Conservation (phyloP, 1,140 invertebrate species). For the Oppia nitens region DNA sequence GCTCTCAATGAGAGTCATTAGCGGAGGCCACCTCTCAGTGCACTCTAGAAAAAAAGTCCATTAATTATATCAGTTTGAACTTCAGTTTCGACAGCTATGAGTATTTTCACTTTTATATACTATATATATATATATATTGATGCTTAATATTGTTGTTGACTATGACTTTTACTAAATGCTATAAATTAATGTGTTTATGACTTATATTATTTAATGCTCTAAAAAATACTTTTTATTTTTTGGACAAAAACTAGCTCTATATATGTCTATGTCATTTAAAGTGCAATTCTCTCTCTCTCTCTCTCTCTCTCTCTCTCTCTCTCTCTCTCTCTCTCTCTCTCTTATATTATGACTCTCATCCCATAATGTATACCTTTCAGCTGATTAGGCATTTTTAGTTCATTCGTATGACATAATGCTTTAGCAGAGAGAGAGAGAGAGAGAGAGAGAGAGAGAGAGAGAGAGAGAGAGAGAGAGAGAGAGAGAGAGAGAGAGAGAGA, state of each 20-base stretch:
- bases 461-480: neutral
- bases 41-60: conserved; percentile 2
- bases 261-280: neutral
- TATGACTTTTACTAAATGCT: too few species aligned
- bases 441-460: too few species aligned
- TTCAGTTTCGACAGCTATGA: neutral
- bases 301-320: neutral
- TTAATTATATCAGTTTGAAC: neutral
- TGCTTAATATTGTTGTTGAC: neutral
- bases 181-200: too few species aligned
- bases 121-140: too few species aligned
- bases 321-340: conserved; percentile 13
- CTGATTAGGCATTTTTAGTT: too few species aligned
- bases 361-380: too few species aligned
- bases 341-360: neutral
- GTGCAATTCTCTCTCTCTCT: conserved; percentile 5
- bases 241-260: neutral
- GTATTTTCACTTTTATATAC: neutral
- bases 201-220: neutral
- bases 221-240: too few species aligned
- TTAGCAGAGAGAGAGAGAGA: too few species aligned
- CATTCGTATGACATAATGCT: too few species aligned
- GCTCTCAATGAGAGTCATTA: neutral
- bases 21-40: neutral
- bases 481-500: conserved; percentile 7